Evolutionary conservation across 2,888 invertebrate genomes (phyloP).

Genomic region (Callimorpha dominula): DNA sequence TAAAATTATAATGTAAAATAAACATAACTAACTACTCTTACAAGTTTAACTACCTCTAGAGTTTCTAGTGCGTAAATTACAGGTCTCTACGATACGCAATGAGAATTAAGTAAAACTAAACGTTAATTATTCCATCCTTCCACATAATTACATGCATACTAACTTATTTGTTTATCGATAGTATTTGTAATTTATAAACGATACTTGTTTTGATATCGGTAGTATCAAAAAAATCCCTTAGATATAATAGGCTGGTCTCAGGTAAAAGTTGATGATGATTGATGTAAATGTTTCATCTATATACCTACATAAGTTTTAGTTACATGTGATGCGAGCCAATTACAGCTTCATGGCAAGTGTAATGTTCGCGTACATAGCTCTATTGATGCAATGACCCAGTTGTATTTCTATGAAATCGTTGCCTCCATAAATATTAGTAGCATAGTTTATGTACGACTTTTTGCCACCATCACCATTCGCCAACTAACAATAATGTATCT

Average conservation of each 20-base stretch:
- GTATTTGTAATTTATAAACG: conserved; percentile 22
- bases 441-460: conserved; percentile 32
- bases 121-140: conserved; percentile 58
- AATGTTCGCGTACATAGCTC: conserved; percentile 76
- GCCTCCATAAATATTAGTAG: conserved; percentile 45
- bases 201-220: conserved; percentile 44
- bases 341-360: conserved; percentile 74
- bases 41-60: conserved; percentile 36
- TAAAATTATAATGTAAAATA: conserved; percentile 15
- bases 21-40: conserved; percentile 38
- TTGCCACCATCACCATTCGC: neutral
- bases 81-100: conserved; percentile 42
- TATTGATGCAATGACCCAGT: conserved; percentile 82
- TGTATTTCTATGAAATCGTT: conserved; percentile 73
- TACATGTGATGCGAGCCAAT: conserved; percentile 73
- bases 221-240: conserved; percentile 44
- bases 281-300: conserved; percentile 10
- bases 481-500: neutral
- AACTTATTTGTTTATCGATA: conserved; percentile 35
- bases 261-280: conserved; percentile 5
- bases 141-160: conserved; percentile 47
- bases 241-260: conserved; percentile 51
- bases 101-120: conserved; percentile 56
- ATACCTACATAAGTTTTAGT: conserved; percentile 50
- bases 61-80: conserved; percentile 39